A percentile compares a stretch with the other conserved stretches of the same genome.
Evolutionary conservation across 2,797 vertebrate species (phyloP).

Genomic region (Phoeniculus purpureus): DNA sequence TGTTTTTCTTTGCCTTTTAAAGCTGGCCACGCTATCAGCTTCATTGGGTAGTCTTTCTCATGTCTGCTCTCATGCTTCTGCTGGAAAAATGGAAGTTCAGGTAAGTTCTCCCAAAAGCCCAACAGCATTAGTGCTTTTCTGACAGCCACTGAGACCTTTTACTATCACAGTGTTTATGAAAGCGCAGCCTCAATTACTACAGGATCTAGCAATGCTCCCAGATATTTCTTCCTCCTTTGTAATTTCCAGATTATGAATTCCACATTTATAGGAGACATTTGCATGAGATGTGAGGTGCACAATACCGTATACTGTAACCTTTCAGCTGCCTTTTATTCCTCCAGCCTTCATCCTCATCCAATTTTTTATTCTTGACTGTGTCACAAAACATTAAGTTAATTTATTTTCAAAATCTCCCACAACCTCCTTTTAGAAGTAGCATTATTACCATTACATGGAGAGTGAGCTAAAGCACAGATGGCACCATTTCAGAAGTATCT

Average conservation of each 20-base stretch:
- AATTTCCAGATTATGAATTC: background rate
- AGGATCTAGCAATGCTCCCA: background rate
- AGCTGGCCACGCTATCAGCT: background rate
- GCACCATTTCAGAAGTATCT: constrained; percentile 52
- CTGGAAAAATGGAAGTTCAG: background rate
- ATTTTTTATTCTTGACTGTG: background rate
- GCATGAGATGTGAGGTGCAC: background rate
- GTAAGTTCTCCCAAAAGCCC: background rate
- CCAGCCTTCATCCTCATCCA: background rate
- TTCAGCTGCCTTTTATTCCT: constrained; percentile 13
- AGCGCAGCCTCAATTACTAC: background rate
- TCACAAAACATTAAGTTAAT: constrained; percentile 56
- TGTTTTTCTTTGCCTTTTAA: background rate
- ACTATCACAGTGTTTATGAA: background rate
- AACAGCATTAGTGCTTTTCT: background rate
- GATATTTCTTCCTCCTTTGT: background rate
- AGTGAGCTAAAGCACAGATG: constrained; percentile 51
- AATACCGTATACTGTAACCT: background rate
- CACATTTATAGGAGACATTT: background rate
- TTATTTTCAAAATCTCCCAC: constrained; percentile 53
- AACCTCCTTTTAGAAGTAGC: constrained; percentile 25
- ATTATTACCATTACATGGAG: constrained; percentile 18
- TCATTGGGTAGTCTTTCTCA: background rate
- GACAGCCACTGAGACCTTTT: background rate
- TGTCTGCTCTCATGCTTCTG: background rate